Base-by-base conservation (phyloP, 2,113 vertebrate species). In the Pomatostomus ruficeps region DNA sequence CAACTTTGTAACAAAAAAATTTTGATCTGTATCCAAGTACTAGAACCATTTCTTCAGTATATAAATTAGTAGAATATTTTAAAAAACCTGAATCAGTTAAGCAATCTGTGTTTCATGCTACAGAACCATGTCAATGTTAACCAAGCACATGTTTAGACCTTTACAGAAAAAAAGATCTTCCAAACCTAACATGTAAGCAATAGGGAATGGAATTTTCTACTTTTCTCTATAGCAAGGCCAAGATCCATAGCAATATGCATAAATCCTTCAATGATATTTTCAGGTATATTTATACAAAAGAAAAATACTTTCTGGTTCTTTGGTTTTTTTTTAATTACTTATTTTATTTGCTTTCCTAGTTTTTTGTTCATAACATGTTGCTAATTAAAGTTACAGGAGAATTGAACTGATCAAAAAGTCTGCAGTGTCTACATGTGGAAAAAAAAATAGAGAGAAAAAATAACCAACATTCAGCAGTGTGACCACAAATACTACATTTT, bases 31-130 rank as follows among this genome's bases (percentile, higher is more conserved):
- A 84, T 54, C 10, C 33, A 89, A 61, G 24, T 26, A 74, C 33
- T 31, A 62, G 22, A 84, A 73, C 35, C 10, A 67, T 45, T 58
- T 76, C 14, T 92, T 88, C 22, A 51, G 23, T 18, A 38, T 21
- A 31, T 25, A 67, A 54, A 45, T 17, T 7, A 75, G 11, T 14
- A 46, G 31, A 57, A 6, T 18, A 42, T 7, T 19, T 90, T 51
- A 5, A 72, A 88, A 58, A 55, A 19, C 11, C 25, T 43, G 21
- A 68, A n/a, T 55, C 43, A 61, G 35, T 55, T 75, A 33, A 74
- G 31, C 17, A 87, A 78, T 0, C 0, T 4, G 16, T 54, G 25
- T 52, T 85, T 63, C 57, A 59, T 1, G 4, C 35, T 75, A 45
- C 5, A 48, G 10, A 54, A 67, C 7, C 20, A 31, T 1, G 4